Evolutionary conservation across 2,888 invertebrate species (phyloP).

Genomic region (Sceliomorpha sp.): DNA sequence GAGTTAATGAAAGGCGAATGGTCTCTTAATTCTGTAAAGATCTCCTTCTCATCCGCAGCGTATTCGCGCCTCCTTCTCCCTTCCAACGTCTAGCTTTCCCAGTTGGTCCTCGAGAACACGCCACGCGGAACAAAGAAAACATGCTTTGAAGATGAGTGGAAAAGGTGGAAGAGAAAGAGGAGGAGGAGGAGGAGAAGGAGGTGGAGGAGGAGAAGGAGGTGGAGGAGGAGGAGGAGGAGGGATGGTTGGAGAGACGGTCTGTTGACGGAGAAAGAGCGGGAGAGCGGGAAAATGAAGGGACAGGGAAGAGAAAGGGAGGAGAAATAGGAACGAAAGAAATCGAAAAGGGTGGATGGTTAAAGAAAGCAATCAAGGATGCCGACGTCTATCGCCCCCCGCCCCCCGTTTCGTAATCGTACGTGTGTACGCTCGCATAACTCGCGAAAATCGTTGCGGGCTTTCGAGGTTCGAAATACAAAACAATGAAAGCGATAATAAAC

Average conservation of each 20-base stretch:
- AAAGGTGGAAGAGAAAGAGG: constrained; percentile 28
- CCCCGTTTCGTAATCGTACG: too few relatives aligned
- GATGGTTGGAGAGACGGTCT: constrained; percentile 53
- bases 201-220: constrained; percentile 26
- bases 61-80: constrained; percentile 12
- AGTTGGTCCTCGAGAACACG: constrained; percentile 28
- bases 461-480: constrained; percentile 16
- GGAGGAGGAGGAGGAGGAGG: constrained; percentile 39
- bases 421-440: too few relatives aligned
- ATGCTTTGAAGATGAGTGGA: constrained; percentile 38
- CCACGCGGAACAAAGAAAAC: constrained; percentile 56
- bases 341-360: constrained; percentile 56
- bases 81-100: constrained; percentile 30
- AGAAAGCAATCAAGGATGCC: constrained; percentile 75
- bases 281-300: constrained; percentile 31
- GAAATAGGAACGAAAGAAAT: constrained; percentile 31
- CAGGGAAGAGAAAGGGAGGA: constrained; percentile 24
- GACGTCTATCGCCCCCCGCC: too few relatives aligned
- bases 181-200: constrained; percentile 28
- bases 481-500: constrained; percentile 22
- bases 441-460: constrained; percentile 12
- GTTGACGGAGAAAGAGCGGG: constrained; percentile 23
- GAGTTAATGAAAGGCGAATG: constrained; percentile 69
- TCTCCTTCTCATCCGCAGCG: constrained; percentile 17
- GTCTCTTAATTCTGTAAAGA: constrained; percentile 65